Evolutionary conservation across 2,888 invertebrate genomes (phyloP).

Genomic region (Perizoma affinitatum): DNA sequence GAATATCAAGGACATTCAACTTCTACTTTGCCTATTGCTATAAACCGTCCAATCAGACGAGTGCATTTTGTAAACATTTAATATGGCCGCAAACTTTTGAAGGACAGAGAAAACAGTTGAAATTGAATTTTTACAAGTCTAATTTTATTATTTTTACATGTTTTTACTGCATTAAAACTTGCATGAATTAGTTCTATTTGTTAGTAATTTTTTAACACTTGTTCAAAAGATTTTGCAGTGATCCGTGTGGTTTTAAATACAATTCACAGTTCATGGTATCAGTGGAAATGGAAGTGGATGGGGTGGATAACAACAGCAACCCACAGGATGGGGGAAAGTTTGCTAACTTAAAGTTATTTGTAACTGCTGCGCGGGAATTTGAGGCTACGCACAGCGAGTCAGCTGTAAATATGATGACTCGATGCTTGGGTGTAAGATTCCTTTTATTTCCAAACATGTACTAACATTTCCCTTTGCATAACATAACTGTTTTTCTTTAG

Average conservation of each 20-base stretch:
- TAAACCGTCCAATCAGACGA: constrained; percentile 48
- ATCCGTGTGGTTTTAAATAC: not conserved
- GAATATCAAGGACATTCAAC: not conserved
- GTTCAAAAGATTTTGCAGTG: constrained; percentile 2
- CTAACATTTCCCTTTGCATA: too few relatives aligned
- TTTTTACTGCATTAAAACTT: constrained; percentile 31
- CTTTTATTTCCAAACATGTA: too few relatives aligned
- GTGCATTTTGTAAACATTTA: constrained; percentile 55
- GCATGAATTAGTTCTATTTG: constrained; percentile 10
- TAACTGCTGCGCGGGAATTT: constrained; percentile 79
- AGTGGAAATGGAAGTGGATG: constrained; percentile 72
- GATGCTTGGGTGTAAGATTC: constrained; percentile 77
- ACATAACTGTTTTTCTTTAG: too few relatives aligned
- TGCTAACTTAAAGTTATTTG: constrained; percentile 80
- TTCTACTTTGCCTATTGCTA: not conserved
- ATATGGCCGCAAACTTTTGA: constrained; percentile 41
- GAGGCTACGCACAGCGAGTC: constrained; percentile 80
- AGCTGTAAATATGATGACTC: constrained; percentile 78
- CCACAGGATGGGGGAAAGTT: constrained; percentile 69
- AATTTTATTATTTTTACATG: constrained; percentile 32
- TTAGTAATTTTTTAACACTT: constrained; percentile 1
- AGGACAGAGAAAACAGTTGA: constrained; percentile 70
- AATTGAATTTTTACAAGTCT: constrained; percentile 60
- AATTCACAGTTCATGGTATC: constrained; percentile 18
- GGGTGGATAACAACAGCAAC: constrained; percentile 60